Conservation (phyloP, 2,113 vertebrate genomes). For the Mirounga angustirostris region DNA sequence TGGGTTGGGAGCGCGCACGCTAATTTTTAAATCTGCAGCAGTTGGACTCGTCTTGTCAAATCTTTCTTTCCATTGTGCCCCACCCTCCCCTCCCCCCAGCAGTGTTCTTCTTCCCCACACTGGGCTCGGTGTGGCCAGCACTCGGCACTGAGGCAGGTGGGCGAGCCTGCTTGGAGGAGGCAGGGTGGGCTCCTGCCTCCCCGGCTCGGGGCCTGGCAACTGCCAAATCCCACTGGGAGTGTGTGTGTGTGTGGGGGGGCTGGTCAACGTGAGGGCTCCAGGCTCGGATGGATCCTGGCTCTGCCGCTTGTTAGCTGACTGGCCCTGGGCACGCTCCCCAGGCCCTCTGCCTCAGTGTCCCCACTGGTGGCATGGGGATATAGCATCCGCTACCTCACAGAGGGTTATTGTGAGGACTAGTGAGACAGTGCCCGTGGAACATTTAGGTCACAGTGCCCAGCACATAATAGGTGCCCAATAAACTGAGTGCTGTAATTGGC, state of each 20-base stretch:
- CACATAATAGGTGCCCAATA: neutral
- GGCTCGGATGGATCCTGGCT: neutral
- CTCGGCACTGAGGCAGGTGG: neutral
- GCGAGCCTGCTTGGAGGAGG: neutral
- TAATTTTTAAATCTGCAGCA: neutral
- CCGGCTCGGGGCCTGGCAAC: neutral
- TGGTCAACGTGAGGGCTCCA: neutral
- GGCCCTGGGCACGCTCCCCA: neutral
- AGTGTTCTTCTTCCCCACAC: neutral
- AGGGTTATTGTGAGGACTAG: slow-evolving; percentile 71
- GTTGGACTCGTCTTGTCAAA: neutral
- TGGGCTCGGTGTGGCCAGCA: too few relatives aligned
- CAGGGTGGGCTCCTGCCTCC: neutral
- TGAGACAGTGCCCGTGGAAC: neutral
- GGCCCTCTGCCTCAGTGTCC: slow-evolving; percentile 36
- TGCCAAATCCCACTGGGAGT: neutral
- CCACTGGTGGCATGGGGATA: slow-evolving; percentile 25
- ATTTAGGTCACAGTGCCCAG: slow-evolving; percentile 65
- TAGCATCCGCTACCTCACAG: slow-evolving; percentile 66
- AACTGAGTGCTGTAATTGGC: neutral
- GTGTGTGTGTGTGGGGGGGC: neutral
- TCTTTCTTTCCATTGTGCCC: neutral
- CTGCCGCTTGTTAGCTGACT: neutral
- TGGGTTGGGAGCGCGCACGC: neutral
- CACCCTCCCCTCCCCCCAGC: accelerated